Evolutionary conservation across 2,113 vertebrate genomes (phyloP).

Genomic region (Macquaria australasica): DNA sequence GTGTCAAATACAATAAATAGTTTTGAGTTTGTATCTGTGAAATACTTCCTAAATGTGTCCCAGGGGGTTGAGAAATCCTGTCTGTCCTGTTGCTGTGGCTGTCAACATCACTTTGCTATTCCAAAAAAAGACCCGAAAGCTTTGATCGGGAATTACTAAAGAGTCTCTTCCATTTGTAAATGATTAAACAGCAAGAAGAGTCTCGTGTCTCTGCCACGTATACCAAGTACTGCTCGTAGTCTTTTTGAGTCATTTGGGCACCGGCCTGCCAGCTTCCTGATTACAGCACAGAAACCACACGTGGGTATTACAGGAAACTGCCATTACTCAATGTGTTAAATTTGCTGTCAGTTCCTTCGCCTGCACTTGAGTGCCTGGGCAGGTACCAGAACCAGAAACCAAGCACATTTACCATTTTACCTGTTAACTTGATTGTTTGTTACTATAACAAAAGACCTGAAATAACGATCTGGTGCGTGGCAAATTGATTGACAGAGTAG

Average conservation of each 20-base stretch:
- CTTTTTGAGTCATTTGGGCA: conserved; percentile 23
- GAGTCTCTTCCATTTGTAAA: conserved; percentile 33
- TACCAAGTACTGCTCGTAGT: neutral
- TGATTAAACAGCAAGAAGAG: conserved; percentile 42
- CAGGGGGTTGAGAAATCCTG: neutral
- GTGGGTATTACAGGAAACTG: conserved; percentile 51
- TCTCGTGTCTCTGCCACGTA: neutral
- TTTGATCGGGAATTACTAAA: conserved; percentile 12
- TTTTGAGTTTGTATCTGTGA: neutral
- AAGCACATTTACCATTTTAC: neutral
- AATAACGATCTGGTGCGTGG: neutral
- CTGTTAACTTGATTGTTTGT: neutral
- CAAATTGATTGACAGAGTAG: neutral
- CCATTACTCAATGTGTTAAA: conserved; percentile 25
- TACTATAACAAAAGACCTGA: neutral
- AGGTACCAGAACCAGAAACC: neutral
- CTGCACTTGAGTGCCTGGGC: no score
- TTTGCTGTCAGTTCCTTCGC: neutral
- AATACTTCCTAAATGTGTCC: conserved; percentile 3
- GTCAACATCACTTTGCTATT: neutral
- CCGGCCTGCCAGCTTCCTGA: conserved; percentile 47
- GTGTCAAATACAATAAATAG: neutral
- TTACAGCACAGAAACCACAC: conserved; percentile 54
- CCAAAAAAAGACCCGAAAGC: conserved; percentile 2
- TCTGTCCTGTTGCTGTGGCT: conserved; percentile 6